These are phyloP conservation scores for Mionectes macconnelli DNA, from an alignment of 2,113 vertebrate genomes.

Conservation along the genomic window DNA sequence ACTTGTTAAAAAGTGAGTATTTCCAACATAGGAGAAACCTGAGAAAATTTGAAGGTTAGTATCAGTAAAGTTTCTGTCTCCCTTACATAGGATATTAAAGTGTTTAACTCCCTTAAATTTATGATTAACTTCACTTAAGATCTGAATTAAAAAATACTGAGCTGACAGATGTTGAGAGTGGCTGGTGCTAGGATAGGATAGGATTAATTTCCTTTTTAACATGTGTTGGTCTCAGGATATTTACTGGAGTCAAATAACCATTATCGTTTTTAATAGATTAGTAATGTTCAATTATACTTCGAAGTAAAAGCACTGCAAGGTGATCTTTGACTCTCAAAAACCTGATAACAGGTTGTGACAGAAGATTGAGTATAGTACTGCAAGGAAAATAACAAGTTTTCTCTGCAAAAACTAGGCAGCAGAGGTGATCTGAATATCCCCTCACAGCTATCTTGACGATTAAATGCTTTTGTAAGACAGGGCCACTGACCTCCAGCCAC, in stretches of 20 bases:
- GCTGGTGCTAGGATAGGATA: no score
- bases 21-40: background rate
- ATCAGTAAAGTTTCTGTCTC: background rate
- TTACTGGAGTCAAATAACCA: background rate
- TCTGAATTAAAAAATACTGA: background rate
- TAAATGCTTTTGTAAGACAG: slow-evolving; percentile 13
- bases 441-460: background rate
- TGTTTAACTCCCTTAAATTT: background rate
- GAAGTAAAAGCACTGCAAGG: background rate
- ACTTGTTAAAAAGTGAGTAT: background rate
- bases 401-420: background rate
- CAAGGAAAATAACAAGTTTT: background rate
- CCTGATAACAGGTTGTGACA: background rate
- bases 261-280: background rate
- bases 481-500: background rate
- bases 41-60: background rate
- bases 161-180: background rate
- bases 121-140: background rate
- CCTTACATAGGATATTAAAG: background rate
- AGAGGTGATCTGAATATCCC: background rate
- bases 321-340: background rate
- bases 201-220: background rate
- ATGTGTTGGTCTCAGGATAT: background rate
- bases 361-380: background rate
- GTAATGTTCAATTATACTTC: background rate